Evolutionary conservation across 2,113 vertebrate genomes (phyloP).

Genomic region (Maccullochella peelii): DNA sequence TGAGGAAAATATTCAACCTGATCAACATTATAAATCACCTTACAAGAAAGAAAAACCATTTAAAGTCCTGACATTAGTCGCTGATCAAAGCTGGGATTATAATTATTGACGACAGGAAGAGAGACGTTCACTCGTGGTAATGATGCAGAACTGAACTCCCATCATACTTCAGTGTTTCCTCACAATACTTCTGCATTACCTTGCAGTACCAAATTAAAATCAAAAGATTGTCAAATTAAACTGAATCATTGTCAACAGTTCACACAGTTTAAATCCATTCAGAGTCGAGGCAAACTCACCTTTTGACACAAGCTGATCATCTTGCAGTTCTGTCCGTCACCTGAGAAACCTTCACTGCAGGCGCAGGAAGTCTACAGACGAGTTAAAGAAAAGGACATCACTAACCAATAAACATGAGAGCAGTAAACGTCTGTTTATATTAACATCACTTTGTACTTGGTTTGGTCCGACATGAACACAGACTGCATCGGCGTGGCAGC

Average conservation of each 20-base stretch:
- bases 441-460: constrained; percentile 82
- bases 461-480: constrained; percentile 93
- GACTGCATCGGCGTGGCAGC: constrained; percentile 88
- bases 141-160: no score
- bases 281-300: constrained; percentile 69
- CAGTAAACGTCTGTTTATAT: no score
- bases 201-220: neutral
- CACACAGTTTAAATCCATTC: neutral
- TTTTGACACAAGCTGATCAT: constrained; percentile 85
- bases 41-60: no score
- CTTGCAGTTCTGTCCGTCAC: constrained; percentile 87
- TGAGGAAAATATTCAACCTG: no score
- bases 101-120: no score
- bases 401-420: no score
- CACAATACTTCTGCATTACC: neutral
- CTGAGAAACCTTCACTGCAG: constrained; percentile 86
- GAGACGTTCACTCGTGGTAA: no score
- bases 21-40: no score
- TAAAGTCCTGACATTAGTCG: no score
- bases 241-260: neutral
- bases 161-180: no score
- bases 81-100: no score
- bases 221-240: neutral
- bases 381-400: neutral
- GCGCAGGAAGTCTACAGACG: constrained; percentile 87